Base-by-base conservation (phyloP, 2,888 invertebrate species). In the Apodemia duryi region DNA sequence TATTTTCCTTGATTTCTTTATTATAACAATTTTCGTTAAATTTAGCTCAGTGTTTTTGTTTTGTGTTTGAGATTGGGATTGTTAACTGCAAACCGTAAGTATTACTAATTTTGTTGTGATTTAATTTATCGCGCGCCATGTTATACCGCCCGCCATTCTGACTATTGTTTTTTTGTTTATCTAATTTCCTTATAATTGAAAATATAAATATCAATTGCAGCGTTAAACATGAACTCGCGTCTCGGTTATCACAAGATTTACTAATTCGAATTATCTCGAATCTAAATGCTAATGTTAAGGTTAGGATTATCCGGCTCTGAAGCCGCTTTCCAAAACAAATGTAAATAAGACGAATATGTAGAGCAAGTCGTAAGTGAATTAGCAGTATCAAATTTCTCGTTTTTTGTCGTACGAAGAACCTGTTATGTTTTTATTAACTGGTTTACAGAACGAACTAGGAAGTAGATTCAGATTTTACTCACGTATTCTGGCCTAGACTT, bases 111-210 rank as follows among this genome's bases (percentile, higher is more conserved):
- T 67, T 66, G 49, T 11, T 21, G 21, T 46, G 63, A 63, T 62
- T 51, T 61, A 66, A 64, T 43, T 51, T 66, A 38, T 68, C 70
- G 65, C 84, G 83, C 86, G 85, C 88, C 86, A 86, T 86, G 72
- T 72, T 83, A 79, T 77, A 81, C 82, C 82, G 86, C 88, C 88
- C 87, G 88, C 89, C 88, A 89, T 88, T 81, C 80, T 75, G 78
- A 78, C 72, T 74, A 76, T 77, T 75, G 72, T 72, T 73, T 74
- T 78, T 78, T 78, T 78, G 76, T 74, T 72, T 66, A 61, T 60
- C 69, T 68, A 73, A 72, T 71, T 69, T 65, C 68, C 70, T 65
- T 72, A 57, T 62, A 65, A 70, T 65, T 69, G n/a, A 41, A 51
- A 61, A 61, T 32, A 9, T 9, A 61, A 63, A 61, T 21, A 32